Evolutionary conservation across 53 echinoderm and acorn worm genomes (phyloP).

Genomic region (Hippasteria phrygiana): DNA sequence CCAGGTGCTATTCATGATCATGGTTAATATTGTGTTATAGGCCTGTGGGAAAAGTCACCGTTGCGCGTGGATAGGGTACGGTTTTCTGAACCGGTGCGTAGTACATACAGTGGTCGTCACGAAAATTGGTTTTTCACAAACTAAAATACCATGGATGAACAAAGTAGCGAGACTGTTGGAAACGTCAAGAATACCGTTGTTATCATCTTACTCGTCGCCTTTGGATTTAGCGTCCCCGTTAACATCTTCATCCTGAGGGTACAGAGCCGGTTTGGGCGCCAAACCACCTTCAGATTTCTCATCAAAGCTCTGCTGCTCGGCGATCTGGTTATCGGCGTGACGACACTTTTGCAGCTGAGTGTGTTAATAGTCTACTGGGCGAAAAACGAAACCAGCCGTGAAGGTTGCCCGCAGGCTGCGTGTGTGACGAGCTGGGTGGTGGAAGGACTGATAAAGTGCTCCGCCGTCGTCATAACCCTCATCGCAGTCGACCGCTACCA

Average conservation of each 20-base stretch:
- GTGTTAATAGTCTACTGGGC: background rate
- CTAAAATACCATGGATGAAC: background rate
- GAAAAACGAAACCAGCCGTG: background rate
- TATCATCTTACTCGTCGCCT: background rate
- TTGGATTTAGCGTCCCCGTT: background rate
- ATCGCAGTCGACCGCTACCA: background rate
- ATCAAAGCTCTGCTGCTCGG: background rate
- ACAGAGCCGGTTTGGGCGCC: conserved; percentile 41
- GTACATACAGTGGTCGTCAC: too few relatives aligned
- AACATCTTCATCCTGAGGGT: background rate
- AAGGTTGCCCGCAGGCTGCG: background rate
- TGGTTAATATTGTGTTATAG: too few relatives aligned
- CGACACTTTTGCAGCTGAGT: background rate
- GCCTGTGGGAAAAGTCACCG: too few relatives aligned
- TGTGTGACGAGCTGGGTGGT: background rate
- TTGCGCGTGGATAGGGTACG: too few relatives aligned
- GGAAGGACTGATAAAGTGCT: background rate
- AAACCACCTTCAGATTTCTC: conserved; percentile 36
- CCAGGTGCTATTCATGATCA: too few relatives aligned
- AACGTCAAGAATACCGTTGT: background rate
- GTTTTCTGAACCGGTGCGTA: too few relatives aligned
- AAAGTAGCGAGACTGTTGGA: background rate
- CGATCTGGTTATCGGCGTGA: background rate
- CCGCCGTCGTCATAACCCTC: background rate
- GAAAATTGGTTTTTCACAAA: too few relatives aligned